A percentile compares a stretch with the other conserved stretches of the same genome.
These are phyloP conservation scores for Ypsolopha scabrella DNA, from an alignment of 2,888 invertebrate genomes.

Conservation along the genomic window DNA sequence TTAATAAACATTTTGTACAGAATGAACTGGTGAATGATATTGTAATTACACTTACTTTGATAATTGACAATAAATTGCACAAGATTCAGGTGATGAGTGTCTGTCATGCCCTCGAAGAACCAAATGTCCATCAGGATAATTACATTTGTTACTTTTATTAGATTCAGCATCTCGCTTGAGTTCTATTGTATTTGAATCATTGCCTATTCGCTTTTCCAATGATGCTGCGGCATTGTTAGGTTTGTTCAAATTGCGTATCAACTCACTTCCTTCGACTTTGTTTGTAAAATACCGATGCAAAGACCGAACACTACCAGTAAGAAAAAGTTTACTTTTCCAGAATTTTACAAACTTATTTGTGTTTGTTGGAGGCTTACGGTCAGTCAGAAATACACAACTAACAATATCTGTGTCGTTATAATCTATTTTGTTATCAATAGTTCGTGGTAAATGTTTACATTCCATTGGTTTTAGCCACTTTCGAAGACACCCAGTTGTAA, in stretches of 20 bases:
- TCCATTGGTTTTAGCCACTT: constrained; percentile 63
- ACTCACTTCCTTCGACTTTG: constrained; percentile 40
- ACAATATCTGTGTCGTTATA: constrained; percentile 50
- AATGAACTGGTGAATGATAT: neutral
- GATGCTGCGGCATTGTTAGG: constrained; percentile 39
- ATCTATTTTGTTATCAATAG: constrained; percentile 54
- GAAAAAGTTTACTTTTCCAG: constrained; percentile 60
- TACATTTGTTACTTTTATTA: constrained; percentile 44
- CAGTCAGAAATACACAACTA: constrained; percentile 50
- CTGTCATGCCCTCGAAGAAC: constrained; percentile 57
- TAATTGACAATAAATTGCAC: constrained; percentile 60
- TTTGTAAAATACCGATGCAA: constrained; percentile 56
- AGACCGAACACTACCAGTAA: constrained; percentile 55
- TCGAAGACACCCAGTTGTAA: constrained; percentile 56
- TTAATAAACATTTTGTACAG: neutral
- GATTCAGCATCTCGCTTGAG: constrained; percentile 34
- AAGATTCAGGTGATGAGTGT: constrained; percentile 54
- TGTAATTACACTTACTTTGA: constrained; percentile 46
- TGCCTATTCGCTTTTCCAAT: constrained; percentile 28
- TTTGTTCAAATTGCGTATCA: constrained; percentile 40
- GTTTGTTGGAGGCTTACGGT: constrained; percentile 43
- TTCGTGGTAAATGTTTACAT: constrained; percentile 64
- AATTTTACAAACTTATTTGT: constrained; percentile 59
- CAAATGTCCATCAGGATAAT: constrained; percentile 55
- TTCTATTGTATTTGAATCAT: constrained; percentile 24